phyloP scores from a whole-genome alignment of 2,888 invertebrate species.

The Caenorhabditis macrosperma region DNA sequence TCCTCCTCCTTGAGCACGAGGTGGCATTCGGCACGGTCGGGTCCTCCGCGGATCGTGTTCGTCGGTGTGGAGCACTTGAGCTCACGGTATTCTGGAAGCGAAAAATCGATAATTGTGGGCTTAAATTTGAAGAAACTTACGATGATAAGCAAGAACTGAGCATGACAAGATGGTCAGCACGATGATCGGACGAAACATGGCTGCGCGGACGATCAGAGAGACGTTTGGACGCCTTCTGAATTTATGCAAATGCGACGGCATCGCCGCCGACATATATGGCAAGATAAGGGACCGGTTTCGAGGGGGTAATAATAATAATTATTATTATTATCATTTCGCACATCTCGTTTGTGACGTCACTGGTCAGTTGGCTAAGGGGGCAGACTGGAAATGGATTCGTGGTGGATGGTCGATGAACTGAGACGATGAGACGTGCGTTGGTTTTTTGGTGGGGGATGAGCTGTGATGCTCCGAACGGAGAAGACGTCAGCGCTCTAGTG shows the following conservation, averaged over 20 bases:
- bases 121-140: slow-evolving; percentile 25
- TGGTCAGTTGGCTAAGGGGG: slow-evolving; percentile 10
- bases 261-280: slow-evolving; percentile 38
- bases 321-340: slow-evolving; percentile 26
- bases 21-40: slow-evolving; percentile 73
- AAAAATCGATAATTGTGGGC: background rate
- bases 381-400: slow-evolving; percentile 17
- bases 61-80: slow-evolving; percentile 78
- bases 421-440: background rate
- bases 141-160: slow-evolving; percentile 53
- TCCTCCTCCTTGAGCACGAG: slow-evolving; percentile 77
- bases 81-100: slow-evolving; percentile 75
- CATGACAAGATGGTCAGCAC: slow-evolving; percentile 31
- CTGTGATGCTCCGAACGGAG: no score
- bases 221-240: slow-evolving; percentile 4
- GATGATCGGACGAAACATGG: slow-evolving; percentile 31
- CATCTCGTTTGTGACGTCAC: slow-evolving; percentile 31
- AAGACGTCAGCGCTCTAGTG: no score
- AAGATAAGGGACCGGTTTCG: slow-evolving; percentile 49
- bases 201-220: slow-evolving; percentile 3
- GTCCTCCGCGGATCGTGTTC: slow-evolving; percentile 74
- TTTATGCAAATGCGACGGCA: slow-evolving; percentile 44
- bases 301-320: slow-evolving; percentile 33
- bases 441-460: background rate
- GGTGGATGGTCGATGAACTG: slow-evolving; percentile 16